Conservation (phyloP, 2,113 vertebrate species). For the Larimichthys crocea region DNA sequence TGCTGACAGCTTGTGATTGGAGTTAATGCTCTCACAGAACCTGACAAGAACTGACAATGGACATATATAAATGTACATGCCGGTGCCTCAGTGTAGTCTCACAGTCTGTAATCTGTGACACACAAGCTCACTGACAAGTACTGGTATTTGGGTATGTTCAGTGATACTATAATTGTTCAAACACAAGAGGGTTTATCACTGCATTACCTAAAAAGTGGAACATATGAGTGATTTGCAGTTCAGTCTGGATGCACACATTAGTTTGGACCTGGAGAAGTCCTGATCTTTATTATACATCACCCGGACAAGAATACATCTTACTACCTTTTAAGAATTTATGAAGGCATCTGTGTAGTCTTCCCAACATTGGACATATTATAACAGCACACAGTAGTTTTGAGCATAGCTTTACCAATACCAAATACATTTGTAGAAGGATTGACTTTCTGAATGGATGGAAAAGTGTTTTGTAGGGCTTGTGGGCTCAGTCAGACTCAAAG, state of each 20-base stretch:
- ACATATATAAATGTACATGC: neutral
- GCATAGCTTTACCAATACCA: neutral
- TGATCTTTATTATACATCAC: neutral
- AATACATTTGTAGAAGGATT: neutral
- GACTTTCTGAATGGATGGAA: neutral
- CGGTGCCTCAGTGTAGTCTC: neutral
- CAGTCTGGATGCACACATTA: neutral
- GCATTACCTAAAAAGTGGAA: neutral
- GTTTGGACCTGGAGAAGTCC: neutral
- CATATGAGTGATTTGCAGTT: neutral
- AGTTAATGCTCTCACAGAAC: neutral
- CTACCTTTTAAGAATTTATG: no score
- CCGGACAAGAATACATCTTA: neutral
- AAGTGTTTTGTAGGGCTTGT: neutral
- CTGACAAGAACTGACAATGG: neutral
- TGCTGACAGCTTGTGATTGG: neutral
- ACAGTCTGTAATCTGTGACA: neutral
- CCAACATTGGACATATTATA: neutral
- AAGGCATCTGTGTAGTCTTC: neutral
- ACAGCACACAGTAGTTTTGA: neutral
- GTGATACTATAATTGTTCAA: neutral
- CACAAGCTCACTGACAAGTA: no score
- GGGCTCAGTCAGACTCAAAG: constrained; percentile 2
- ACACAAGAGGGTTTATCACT: neutral
- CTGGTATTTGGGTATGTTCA: neutral